These are phyloP conservation scores for Vireo altiloquus DNA, from an alignment of 2,113 vertebrate genomes.

Conservation along the genomic window DNA sequence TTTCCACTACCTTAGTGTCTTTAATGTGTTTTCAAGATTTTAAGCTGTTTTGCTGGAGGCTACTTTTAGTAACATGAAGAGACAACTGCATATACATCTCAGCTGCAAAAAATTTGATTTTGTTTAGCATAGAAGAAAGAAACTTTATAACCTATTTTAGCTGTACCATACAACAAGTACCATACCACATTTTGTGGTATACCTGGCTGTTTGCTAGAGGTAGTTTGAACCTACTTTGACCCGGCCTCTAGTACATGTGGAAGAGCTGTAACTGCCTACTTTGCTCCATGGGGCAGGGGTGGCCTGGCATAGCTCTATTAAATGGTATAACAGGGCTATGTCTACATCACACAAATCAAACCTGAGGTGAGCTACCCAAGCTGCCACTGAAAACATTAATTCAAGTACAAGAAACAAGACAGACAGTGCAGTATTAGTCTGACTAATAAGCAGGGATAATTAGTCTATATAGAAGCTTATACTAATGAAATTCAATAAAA, in stretches of 20 bases:
- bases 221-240: neutral
- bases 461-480: neutral
- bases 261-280: neutral
- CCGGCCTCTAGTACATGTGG: neutral
- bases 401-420: neutral
- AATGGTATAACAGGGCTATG: neutral
- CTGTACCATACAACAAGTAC: neutral
- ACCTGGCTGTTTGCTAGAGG: neutral
- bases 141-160: neutral
- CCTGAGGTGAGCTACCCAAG: neutral
- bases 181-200: neutral
- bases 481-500: constrained; percentile 23
- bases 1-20: constrained; percentile 48
- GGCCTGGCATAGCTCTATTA: neutral
- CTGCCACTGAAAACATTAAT: neutral
- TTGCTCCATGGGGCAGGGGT: neutral
- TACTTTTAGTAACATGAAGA: constrained; percentile 20
- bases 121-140: constrained; percentile 6
- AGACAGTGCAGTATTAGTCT: neutral
- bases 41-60: constrained; percentile 53
- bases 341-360: neutral
- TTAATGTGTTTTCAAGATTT: constrained; percentile 53
- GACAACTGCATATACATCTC: neutral
- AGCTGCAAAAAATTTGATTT: neutral
- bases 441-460: constrained; percentile 3